These are phyloP conservation scores for Tinea trinotella DNA, from an alignment of 2,888 invertebrate genomes.

Conservation along the genomic window DNA sequence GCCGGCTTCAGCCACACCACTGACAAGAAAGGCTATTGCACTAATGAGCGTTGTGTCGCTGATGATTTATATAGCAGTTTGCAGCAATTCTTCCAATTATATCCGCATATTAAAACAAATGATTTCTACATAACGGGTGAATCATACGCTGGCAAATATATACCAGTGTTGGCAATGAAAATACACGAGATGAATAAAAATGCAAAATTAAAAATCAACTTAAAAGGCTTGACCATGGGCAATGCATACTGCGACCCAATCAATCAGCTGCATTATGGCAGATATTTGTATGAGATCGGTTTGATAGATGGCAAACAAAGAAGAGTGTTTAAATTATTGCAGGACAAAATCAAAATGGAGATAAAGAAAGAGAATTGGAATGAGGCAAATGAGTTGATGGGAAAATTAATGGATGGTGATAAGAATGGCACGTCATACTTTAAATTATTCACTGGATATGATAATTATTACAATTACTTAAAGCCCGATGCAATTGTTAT, in stretches of 20 bases:
- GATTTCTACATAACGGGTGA: constrained; percentile 76
- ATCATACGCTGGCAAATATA: constrained; percentile 73
- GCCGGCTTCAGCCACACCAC: constrained; percentile 77
- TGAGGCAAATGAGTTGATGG: constrained; percentile 79
- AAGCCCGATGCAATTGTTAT: constrained; percentile 53
- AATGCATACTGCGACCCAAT: constrained; percentile 67
- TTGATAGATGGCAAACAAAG: constrained; percentile 71
- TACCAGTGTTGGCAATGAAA: constrained; percentile 61
- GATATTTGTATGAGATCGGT: constrained; percentile 64
- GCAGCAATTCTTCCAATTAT: constrained; percentile 73
- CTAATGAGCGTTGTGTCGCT: constrained; percentile 68
- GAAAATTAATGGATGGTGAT: constrained; percentile 72
- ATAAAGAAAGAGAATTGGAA: constrained; percentile 75
- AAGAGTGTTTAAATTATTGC: constrained; percentile 69
- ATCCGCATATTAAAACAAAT: constrained; percentile 62
- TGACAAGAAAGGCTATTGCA: constrained; percentile 64
- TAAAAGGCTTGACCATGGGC: constrained; percentile 68
- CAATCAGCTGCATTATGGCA: constrained; percentile 63
- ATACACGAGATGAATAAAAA: constrained; percentile 61
- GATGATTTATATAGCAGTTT: constrained; percentile 63
- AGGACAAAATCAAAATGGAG: constrained; percentile 65
- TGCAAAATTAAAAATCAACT: constrained; percentile 48
- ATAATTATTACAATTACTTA: constrained; percentile 82
- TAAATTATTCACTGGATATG: constrained; percentile 79
- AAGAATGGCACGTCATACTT: constrained; percentile 59